These are phyloP conservation scores for Meandrina meandrites DNA, from an alignment of 92 coral and sea anemone species.

Conservation along the genomic window DNA sequence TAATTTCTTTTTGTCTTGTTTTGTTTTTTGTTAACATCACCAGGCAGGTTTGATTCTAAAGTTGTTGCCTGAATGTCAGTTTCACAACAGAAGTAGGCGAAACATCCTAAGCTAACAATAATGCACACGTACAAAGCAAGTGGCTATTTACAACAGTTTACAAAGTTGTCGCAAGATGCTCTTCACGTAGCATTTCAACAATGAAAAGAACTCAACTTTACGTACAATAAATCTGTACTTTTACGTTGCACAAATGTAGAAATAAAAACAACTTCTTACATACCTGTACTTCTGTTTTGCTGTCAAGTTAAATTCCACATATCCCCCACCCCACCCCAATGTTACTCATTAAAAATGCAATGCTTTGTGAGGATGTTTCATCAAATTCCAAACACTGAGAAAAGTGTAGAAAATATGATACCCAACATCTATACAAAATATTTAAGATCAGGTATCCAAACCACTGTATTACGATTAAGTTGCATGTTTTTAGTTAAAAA, in stretches of 20 bases:
- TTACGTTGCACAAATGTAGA: not conserved
- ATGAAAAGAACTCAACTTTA: not conserved
- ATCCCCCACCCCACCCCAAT: too few species aligned
- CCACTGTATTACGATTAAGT: too few species aligned
- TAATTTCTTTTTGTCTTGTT: too few species aligned
- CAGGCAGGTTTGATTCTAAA: not conserved
- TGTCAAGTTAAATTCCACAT: not conserved
- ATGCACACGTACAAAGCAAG: not conserved
- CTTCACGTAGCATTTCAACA: not conserved
- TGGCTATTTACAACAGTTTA: not conserved
- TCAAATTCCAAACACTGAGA: too few species aligned
- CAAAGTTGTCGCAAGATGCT: not conserved
- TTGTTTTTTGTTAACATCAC: too few species aligned
- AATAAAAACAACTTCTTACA: not conserved
- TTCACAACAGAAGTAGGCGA: not conserved
- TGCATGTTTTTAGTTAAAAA: not conserved
- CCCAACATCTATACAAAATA: too few species aligned
- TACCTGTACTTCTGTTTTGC: not conserved
- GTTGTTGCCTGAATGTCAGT: not conserved
- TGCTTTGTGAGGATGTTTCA: too few species aligned
- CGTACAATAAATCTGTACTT: not conserved
- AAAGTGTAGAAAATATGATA: too few species aligned
- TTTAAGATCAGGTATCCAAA: too few species aligned
- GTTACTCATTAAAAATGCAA: too few species aligned
- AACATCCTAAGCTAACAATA: not conserved